These are phyloP conservation scores for Tiliacea citrago DNA, from an alignment of 2,888 invertebrate genomes.

Conservation along the genomic window DNA sequence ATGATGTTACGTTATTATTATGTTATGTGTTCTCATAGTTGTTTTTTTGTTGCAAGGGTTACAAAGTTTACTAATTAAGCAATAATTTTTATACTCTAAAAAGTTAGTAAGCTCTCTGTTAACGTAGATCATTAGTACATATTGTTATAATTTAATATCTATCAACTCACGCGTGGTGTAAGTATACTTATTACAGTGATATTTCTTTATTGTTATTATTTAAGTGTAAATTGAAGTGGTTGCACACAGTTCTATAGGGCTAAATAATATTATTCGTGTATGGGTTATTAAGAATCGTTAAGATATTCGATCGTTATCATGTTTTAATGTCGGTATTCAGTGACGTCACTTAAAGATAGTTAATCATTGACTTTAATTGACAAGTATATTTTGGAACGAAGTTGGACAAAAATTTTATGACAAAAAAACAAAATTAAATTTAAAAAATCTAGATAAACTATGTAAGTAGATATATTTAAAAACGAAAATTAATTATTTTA, in stretches of 20 bases:
- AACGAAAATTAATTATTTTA: too few species aligned
- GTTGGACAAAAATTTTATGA: too few species aligned
- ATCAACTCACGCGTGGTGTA: conserved; percentile 58
- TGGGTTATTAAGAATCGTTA: background rate
- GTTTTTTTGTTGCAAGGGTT: background rate
- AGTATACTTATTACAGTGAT: conserved; percentile 68
- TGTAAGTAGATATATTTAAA: too few species aligned
- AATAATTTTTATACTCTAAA: conserved; percentile 54
- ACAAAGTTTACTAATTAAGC: conserved; percentile 29
- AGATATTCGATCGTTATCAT: conserved; percentile 13
- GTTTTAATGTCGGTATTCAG: background rate
- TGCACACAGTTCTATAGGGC: conserved; percentile 28
- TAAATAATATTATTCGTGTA: conserved; percentile 7
- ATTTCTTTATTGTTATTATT: conserved; percentile 66
- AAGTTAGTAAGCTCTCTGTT: conserved; percentile 62
- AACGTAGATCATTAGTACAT: conserved; percentile 34
- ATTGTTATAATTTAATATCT: conserved; percentile 25
- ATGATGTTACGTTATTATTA: background rate
- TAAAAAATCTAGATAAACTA: too few species aligned
- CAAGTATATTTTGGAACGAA: too few species aligned
- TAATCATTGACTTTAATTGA: background rate
- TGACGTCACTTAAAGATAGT: background rate
- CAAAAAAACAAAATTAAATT: too few species aligned
- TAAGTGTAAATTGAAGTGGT: conserved; percentile 52
- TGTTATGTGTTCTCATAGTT: background rate